Base-by-base conservation (phyloP, 2,888 invertebrate species). In the Cryptocephalus moraei region DNA sequence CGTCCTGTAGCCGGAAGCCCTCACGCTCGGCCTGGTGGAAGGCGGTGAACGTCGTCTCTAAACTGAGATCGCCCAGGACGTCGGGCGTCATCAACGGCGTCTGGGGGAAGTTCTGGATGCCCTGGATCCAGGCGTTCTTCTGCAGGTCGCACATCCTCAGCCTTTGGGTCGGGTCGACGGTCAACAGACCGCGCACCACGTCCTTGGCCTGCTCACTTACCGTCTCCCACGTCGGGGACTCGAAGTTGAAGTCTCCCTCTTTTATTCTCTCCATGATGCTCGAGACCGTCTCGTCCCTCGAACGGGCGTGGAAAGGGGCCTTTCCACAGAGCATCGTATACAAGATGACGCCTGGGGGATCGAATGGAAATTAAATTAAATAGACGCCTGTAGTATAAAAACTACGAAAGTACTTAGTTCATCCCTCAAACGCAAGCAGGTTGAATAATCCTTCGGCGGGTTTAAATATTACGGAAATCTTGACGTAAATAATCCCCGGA, bases 211-310 rank as follows among this genome's bases (percentile, higher is more conserved):
- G 78, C 0, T 70, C 61, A 0, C 90, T 88, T 11, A 93, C 82
- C 41, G 75, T 74, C 1, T 74, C 73, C 91, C 92, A 92, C 3
- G 78, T 79, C 9, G 70, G 53, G 4, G 67, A 82, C 44, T 82
- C 78, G 71, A 92, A 86, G 52, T 80, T 78, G 64, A 92, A 88
- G 53, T 84, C 80, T 3, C 91, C 92, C 4, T 76, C 76, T 56
- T 84, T 80, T 47, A 93, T 91, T 49, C 88, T 73, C 49, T 84
- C 80, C 78, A 91, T 90, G 49, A 90, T 84, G 0, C 79, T 78
- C 0, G 78, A 75, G 13, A 87, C 82, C n/a, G 81, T 84, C 58
- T 86, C 84, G 52, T 84, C 82, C 39, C 80, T 75, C 8, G 57
- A 57, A 11, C 78, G 69, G 0, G 79, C 78, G 56, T 85, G 84